A percentile compares a stretch with the other conserved stretches of the same genome.
Evolutionary conservation across 1,140 invertebrate species (phyloP).

Genomic region (Procambarus virginalis): DNA sequence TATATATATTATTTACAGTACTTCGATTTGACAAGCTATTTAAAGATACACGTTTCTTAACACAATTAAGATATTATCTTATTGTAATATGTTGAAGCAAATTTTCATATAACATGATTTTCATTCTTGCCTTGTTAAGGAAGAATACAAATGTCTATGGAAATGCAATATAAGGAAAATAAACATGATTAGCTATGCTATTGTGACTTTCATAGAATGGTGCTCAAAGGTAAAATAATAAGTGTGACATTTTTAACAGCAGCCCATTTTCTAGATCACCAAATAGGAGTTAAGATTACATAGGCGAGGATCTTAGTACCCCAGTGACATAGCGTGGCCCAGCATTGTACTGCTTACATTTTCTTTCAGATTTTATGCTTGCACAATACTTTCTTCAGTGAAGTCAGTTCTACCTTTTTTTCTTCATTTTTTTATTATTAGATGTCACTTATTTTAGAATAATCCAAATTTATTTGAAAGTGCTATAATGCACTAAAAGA

Average conservation of each 20-base stretch:
- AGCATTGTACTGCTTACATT: slow-evolving; percentile 51
- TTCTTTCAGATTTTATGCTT: slow-evolving; percentile 56
- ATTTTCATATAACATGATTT: slow-evolving; percentile 12
- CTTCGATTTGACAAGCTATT: background rate
- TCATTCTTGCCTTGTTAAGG: slow-evolving; percentile 5
- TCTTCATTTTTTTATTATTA: slow-evolving; percentile 10
- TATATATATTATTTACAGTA: background rate
- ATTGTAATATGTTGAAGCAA: background rate
- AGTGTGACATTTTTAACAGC: slow-evolving; percentile 65
- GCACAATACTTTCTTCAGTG: slow-evolving; percentile 60
- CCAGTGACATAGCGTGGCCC: slow-evolving; percentile 43
- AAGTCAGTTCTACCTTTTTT: slow-evolving; percentile 44
- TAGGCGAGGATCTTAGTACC: slow-evolving; percentile 54
- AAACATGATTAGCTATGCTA: slow-evolving; percentile 57
- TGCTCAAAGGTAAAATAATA: slow-evolving; percentile 68
- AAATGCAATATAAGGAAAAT: slow-evolving; percentile 33
- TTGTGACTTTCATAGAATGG: slow-evolving; percentile 66
- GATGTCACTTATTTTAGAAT: slow-evolving; percentile 58
- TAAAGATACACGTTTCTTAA: background rate
- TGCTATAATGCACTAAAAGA: slow-evolving; percentile 36
- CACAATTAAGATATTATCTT: background rate
- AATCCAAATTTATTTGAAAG: slow-evolving; percentile 56
- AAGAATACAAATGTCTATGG: slow-evolving; percentile 22
- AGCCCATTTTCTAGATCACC: slow-evolving; percentile 64
- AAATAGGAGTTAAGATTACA: slow-evolving; percentile 62